A percentile compares a stretch with the other conserved stretches of the same genome.
These are phyloP conservation scores for Lapara coniferarum DNA, from an alignment of 2,888 invertebrate species.

Conservation along the genomic window DNA sequence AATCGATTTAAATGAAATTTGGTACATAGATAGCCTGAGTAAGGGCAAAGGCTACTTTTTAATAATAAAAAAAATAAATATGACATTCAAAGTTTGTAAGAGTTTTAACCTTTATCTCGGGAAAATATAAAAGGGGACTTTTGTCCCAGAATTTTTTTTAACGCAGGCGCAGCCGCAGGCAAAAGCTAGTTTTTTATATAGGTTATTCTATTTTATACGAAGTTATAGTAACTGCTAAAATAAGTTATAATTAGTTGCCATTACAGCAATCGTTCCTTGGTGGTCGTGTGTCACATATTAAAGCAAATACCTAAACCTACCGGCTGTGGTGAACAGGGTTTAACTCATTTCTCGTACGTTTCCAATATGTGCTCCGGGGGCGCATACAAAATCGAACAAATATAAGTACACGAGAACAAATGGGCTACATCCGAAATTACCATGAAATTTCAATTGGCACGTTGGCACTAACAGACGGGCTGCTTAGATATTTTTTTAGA, in stretches of 20 bases:
- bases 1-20: too few relatives aligned
- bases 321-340: conserved; percentile 73
- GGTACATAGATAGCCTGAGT: too few relatives aligned
- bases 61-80: too few relatives aligned
- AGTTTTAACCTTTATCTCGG: too few relatives aligned
- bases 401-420: conserved; percentile 40
- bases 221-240: not conserved
- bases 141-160: too few relatives aligned
- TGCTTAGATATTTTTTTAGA: not conserved
- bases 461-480: not conserved
- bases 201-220: too few relatives aligned
- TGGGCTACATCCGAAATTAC: not conserved
- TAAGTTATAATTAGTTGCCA: not conserved
- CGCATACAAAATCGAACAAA: conserved; percentile 66
- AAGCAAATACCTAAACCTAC: conserved; percentile 65
- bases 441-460: conserved; percentile 15
- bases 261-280: not conserved
- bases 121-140: too few relatives aligned
- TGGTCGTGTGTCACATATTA: conserved; percentile 52
- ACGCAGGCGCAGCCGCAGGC: too few relatives aligned
- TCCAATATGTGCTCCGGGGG: conserved; percentile 71
- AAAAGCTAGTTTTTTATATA: too few relatives aligned
- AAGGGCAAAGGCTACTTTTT: too few relatives aligned
- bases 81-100: too few relatives aligned
- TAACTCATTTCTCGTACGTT: conserved; percentile 78